Evolutionary conservation across 1,140 invertebrate genomes (phyloP).

Genomic region (Leucophenga varia): DNA sequence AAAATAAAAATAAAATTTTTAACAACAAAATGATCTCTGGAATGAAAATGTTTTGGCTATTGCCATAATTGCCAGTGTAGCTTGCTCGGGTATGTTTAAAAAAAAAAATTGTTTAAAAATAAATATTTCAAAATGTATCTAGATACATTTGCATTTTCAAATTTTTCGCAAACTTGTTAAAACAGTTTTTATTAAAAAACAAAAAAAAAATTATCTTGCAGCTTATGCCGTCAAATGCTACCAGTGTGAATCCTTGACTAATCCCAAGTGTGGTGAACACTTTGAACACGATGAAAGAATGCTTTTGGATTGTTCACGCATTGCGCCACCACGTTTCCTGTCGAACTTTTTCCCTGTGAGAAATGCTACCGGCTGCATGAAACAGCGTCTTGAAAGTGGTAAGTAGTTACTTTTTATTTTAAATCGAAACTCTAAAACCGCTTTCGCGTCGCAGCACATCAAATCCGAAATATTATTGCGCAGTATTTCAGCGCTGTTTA

Average conservation of each 20-base stretch:
- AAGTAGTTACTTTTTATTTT: too few species aligned
- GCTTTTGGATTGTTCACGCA: conserved; percentile 32
- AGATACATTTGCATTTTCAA: not conserved
- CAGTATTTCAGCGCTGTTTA: not conserved
- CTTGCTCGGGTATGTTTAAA: conserved; percentile 12
- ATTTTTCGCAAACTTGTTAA: not conserved
- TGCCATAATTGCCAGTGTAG: conserved; percentile 14
- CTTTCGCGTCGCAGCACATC: too few species aligned
- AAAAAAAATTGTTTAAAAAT: not conserved
- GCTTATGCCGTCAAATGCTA: conserved; percentile 43
- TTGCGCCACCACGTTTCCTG: conserved; percentile 33
- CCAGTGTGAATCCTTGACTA: conserved; percentile 34
- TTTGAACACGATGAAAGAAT: conserved; percentile 28
- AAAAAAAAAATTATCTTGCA: conserved; percentile 8
- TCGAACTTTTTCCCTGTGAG: conserved; percentile 23
- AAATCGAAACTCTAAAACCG: too few species aligned
- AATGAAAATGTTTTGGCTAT: conserved; percentile 14
- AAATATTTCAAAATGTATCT: not conserved
- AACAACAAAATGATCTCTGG: conserved; percentile 15
- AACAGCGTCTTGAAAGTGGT: conserved; percentile 35
- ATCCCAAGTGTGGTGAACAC: conserved; percentile 34
- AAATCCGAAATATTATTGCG: too few species aligned
- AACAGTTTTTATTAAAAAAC: not conserved
- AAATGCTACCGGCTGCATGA: conserved; percentile 52
- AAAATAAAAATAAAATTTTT: not conserved